A percentile compares a stretch with the other conserved stretches of the same genome.
phyloP scores from a whole-genome alignment of 1,140 invertebrate genomes.

The Adelges cooleyi region DNA sequence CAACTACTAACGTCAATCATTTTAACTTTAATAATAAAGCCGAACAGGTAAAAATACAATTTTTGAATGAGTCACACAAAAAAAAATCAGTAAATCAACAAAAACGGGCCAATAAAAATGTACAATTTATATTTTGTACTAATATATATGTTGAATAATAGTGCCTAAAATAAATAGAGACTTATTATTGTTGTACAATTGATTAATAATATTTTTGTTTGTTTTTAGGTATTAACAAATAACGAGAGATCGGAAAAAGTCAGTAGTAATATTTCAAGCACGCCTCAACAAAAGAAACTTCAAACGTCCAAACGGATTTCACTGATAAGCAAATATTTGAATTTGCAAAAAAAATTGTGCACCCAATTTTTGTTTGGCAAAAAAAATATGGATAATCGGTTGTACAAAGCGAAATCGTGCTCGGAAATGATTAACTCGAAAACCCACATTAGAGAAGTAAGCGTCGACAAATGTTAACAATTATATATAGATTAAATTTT shows the following conservation, averaged over 20 bases:
- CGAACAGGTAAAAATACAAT: neutral
- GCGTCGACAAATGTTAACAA: neutral
- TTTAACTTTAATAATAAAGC: neutral
- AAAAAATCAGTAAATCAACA: too few species aligned
- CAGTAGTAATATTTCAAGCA: neutral
- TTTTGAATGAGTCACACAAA: too few species aligned
- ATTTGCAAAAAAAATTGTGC: constrained; percentile 35
- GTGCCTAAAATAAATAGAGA: too few species aligned
- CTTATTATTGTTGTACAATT: too few species aligned
- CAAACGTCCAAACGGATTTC: constrained; percentile 32
- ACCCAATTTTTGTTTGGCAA: constrained; percentile 31
- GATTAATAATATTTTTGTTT: too few species aligned
- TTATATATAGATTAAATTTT: too few species aligned
- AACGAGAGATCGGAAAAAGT: neutral
- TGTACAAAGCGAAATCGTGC: constrained; percentile 32
- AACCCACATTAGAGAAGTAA: constrained; percentile 7
- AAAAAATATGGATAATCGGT: constrained; percentile 23
- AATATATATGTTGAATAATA: too few species aligned
- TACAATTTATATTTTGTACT: too few species aligned
- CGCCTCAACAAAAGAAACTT: constrained; percentile 7
- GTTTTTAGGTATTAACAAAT: neutral
- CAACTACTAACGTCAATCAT: neutral
- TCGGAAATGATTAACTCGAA: constrained; percentile 30
- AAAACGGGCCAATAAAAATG: too few species aligned
- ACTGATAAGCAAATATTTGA: constrained; percentile 34